Conservation (phyloP, 2,113 vertebrate genomes). For the Leucoraja erinaceus region DNA sequence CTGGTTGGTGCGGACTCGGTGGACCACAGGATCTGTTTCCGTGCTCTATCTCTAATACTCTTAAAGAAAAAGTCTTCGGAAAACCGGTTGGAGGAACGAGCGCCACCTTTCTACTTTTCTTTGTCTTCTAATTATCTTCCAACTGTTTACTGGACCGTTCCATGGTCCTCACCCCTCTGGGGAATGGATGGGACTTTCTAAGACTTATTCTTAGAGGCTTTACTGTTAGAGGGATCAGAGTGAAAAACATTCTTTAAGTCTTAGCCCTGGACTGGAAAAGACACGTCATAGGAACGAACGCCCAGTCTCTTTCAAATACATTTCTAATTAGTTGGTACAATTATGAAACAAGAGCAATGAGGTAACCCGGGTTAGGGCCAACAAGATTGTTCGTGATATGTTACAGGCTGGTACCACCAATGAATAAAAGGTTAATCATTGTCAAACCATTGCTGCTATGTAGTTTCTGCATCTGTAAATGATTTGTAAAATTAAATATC, state of each 20-base stretch:
- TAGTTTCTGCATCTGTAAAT: not conserved
- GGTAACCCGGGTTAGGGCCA: not conserved
- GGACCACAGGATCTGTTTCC: no score
- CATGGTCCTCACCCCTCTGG: not conserved
- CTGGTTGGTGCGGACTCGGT: no score
- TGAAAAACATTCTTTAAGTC: no score
- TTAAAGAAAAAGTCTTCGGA: no score
- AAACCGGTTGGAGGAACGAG: no score
- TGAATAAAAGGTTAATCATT: slow-evolving; percentile 7
- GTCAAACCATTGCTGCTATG: not conserved
- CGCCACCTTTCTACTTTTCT: no score
- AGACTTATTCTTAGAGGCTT: no score
- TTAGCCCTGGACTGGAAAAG: not conserved
- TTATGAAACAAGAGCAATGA: not conserved
- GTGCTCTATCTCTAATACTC: no score
- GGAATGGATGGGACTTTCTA: not conserved
- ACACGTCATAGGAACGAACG: not conserved
- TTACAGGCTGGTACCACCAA: not conserved
- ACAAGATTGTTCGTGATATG: not conserved
- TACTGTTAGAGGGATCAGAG: no score
- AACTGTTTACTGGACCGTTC: no score
- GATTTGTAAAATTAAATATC: not conserved
- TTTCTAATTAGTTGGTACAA: not conserved
- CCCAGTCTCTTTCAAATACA: not conserved
- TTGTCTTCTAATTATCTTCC: not conserved